Evolutionary conservation across 1,140 invertebrate species (phyloP).

Genomic region (Drosophila ercepeae): DNA sequence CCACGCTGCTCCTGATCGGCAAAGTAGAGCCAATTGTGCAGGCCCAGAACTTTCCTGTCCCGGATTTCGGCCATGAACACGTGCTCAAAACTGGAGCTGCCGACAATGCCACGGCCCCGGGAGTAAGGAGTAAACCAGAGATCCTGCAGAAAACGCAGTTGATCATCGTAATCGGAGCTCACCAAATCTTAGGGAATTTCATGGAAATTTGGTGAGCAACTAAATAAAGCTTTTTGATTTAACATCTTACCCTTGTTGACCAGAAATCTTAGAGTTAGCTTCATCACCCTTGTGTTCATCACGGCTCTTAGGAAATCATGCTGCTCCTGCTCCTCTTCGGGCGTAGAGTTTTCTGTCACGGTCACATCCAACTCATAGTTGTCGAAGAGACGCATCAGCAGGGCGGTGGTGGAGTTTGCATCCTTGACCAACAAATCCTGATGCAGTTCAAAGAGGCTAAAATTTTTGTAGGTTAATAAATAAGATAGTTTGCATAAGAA

Average conservation of each 20-base stretch:
- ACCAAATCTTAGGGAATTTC: constrained; percentile 32
- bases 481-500: too few species aligned
- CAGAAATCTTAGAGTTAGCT: constrained; percentile 86
- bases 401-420: constrained; percentile 86
- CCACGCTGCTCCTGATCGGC: constrained; percentile 88
- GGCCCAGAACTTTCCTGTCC: constrained; percentile 88
- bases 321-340: constrained; percentile 90
- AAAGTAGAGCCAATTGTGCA: constrained; percentile 96
- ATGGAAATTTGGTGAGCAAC: neutral
- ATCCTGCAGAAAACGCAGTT: constrained; percentile 89
- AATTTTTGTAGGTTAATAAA: too few species aligned
- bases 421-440: constrained; percentile 70
- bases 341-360: constrained; percentile 89
- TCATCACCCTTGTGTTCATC: constrained; percentile 89
- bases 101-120: constrained; percentile 88
- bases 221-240: constrained; percentile 73
- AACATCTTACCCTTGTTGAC: constrained; percentile 75
- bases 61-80: constrained; percentile 93
- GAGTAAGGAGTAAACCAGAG: constrained; percentile 93
- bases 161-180: constrained; percentile 85
- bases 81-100: constrained; percentile 95
- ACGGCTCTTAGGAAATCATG: constrained; percentile 90
- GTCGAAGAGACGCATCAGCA: constrained; percentile 88
- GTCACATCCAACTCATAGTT: constrained; percentile 90
- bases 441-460: constrained; percentile 70